A percentile compares a stretch with the other conserved stretches of the same genome.
Conservation (phyloP, 2,113 vertebrate species). For the Corydoras sp. region DNA sequence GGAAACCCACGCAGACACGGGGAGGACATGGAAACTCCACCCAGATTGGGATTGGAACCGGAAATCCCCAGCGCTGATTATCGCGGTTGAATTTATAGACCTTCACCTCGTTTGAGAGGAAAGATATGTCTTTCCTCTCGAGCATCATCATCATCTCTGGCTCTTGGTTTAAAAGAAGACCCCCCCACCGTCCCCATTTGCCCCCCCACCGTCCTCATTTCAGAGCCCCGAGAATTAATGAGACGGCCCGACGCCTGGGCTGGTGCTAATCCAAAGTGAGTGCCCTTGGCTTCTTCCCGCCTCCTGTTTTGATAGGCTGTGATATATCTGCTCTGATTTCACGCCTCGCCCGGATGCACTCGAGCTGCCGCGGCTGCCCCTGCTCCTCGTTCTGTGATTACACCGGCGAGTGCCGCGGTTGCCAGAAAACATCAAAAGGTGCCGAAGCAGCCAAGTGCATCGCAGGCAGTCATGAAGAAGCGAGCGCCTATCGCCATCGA, state of each 20-base stretch:
- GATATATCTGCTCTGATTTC: conserved; percentile 35
- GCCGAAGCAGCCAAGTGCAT: conserved; percentile 27
- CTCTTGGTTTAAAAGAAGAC: conserved; percentile 13
- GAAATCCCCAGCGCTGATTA: no score
- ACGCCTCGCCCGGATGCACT: conserved; percentile 32
- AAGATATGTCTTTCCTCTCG: conserved; percentile 19
- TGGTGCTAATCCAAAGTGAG: conserved; percentile 16
- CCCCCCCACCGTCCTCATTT: conserved; percentile 34
- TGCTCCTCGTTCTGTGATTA: conserved; percentile 23
- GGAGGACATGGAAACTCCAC: no score
- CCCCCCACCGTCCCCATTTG: background rate
- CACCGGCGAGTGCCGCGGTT: conserved; percentile 1
- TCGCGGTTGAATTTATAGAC: no score
- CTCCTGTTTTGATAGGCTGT: conserved; percentile 17
- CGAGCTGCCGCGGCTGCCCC: conserved; percentile 24
- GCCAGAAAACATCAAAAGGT: conserved; percentile 30
- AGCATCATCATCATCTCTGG: conserved; percentile 5
- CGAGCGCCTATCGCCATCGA: conserved; percentile 6
- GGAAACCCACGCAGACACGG: no score
- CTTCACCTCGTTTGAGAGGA: no score
- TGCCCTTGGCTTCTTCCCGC: conserved; percentile 10
- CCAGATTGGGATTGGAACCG: no score
- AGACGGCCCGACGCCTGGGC: conserved; percentile 13
- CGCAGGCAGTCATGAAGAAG: conserved; percentile 12
- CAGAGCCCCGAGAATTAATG: conserved; percentile 27